Evolutionary conservation across 2,888 invertebrate genomes (phyloP), one percentile per base, ranked within the genome.

Genomic region (Caenorhabditis virilis): DNA sequence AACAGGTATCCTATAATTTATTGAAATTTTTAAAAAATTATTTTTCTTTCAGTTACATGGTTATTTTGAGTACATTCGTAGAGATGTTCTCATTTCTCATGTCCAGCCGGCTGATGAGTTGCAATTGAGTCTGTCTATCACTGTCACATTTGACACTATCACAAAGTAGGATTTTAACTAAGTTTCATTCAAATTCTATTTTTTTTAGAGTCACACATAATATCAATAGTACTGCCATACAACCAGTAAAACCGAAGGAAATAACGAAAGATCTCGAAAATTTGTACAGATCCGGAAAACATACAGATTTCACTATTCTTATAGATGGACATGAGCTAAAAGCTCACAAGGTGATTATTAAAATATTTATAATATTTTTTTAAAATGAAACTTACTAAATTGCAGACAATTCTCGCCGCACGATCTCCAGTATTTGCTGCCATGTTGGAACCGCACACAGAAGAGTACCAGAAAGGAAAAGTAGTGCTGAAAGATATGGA

Each of bases 11-110:
- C n/a, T n/a, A n/a, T n/a, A n/a, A n/a, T n/a, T n/a, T n/a, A n/a
- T 18, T 42, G 42, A 42, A 42, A 42, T 11, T 3, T 18, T 5
- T 11, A 42, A 42, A 42, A 42, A 11, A 38, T 11, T 15, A 38
- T 9, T 20, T 18, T n/a, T 20, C 6, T n/a, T 38, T n/a, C 59
- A 78, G 79, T 64, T 81, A 23, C 82, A 81, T 52, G 81, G 82
- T 11, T 82, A 82, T 52, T 82, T 82, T 41, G 83, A 83, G 60
- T 83, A 83, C 59, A 82, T 83, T 41, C 68, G 83, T 25, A 67
- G 83, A n/a, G 83, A 83, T 50, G 57, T 77, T 22, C 68, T 83
- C 15, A 57, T 82, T 5, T 58, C 56, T 13, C 76, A 76, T 49
- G 53, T 76, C 20, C 61, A 64, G 42, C 74, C 74, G 11, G 49